Evolutionary conservation across 2,888 invertebrate genomes (phyloP).

Genomic region (Dendrolimus pini): DNA sequence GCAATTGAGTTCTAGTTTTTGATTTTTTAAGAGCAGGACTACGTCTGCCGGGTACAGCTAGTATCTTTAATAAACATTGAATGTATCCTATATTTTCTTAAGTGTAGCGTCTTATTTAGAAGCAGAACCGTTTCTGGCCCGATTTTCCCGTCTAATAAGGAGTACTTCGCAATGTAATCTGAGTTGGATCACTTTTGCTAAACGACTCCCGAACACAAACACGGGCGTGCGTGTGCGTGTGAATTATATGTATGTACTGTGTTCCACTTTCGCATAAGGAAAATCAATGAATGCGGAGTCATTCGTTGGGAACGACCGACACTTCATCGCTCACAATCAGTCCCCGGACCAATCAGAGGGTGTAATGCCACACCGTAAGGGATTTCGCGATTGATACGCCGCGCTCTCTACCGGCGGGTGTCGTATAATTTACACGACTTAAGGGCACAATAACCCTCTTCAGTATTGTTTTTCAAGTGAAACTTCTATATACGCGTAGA

Average conservation of each 20-base stretch:
- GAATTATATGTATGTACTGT: not conserved
- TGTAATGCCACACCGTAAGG: not conserved
- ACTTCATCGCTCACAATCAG: slow-evolving; percentile 3
- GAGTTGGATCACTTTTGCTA: not conserved
- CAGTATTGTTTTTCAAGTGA: no score
- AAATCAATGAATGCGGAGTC: not conserved
- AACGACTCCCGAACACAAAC: not conserved
- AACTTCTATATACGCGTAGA: no score
- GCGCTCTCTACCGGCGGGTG: not conserved
- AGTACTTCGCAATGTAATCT: not conserved
- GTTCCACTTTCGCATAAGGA: not conserved
- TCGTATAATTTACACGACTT: slow-evolving; percentile 1
- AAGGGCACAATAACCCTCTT: not conserved
- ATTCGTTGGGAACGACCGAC: slow-evolving; percentile 1
- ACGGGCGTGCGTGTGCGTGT: not conserved
- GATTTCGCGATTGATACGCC: not conserved
- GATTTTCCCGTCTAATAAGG: not conserved
- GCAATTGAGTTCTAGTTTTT: no score
- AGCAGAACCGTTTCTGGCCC: not conserved
- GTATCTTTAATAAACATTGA: no score
- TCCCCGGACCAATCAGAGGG: slow-evolving; percentile 1
- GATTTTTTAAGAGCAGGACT: no score
- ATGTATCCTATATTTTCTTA: no score
- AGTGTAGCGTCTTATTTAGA: not conserved
- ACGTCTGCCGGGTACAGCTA: no score